These are phyloP conservation scores for Idris sp. DNA, from an alignment of 1,140 invertebrate species.

Conservation along the genomic window DNA sequence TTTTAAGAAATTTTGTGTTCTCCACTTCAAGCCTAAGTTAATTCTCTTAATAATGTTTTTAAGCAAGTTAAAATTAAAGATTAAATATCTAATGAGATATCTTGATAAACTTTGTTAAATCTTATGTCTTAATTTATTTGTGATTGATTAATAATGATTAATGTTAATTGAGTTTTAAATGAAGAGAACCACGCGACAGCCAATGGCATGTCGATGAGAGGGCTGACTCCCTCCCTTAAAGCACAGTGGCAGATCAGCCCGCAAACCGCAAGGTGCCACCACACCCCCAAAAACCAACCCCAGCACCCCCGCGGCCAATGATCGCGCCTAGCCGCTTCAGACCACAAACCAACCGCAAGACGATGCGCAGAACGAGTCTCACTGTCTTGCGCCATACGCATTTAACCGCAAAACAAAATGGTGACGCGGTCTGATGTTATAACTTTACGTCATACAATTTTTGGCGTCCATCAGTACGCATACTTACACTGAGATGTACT, in stretches of 20 bases:
- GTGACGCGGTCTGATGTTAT: conserved; percentile 61
- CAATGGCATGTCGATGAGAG: conserved; percentile 72
- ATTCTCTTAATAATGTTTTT: no score
- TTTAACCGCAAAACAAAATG: conserved; percentile 79
- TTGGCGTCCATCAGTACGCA: conserved; percentile 26
- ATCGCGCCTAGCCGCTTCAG: conserved; percentile 77
- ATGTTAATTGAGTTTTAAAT: conserved; percentile 40
- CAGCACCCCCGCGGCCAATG: conserved; percentile 77
- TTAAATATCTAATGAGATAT: no score
- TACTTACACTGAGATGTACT: no score
- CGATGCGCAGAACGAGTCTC: conserved; percentile 77
- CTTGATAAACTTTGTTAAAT: conserved; percentile 6
- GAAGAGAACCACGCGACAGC: conserved; percentile 54
- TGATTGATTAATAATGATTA: conserved; percentile 21
- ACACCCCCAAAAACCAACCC: conserved; percentile 77
- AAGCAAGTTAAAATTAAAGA: no score
- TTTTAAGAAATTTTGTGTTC: no score
- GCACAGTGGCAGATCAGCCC: conserved; percentile 73
- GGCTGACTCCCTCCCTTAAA: conserved; percentile 67
- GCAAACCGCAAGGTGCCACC: conserved; percentile 79
- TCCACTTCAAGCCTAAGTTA: no score
- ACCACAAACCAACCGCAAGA: conserved; percentile 79
- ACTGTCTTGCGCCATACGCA: conserved; percentile 65
- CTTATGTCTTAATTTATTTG: conserved; percentile 4
- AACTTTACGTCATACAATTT: conserved; percentile 14